Evolutionary conservation across 2,113 vertebrate species (phyloP).

Genomic region (Craseonycteris thonglongyai): DNA sequence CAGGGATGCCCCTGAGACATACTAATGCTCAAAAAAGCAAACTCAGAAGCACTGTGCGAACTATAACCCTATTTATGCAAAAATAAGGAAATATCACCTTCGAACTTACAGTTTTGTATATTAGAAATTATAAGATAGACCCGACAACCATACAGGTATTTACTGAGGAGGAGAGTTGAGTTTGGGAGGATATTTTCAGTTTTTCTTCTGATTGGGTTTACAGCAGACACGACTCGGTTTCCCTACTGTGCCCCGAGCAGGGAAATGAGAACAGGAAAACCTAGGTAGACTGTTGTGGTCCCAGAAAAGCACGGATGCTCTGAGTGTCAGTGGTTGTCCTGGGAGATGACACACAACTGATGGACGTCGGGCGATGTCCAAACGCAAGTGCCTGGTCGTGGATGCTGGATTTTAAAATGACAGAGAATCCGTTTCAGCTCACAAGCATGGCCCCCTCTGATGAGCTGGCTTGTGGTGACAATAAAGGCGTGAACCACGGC

Average conservation of each 20-base stretch:
- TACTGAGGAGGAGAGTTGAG: not conserved
- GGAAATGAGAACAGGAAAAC: not conserved
- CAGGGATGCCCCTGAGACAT: not conserved
- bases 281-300: not conserved
- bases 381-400: not conserved
- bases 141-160: not conserved
- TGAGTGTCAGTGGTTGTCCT: accelerated
- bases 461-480: not conserved
- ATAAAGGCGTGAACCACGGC: too few species aligned
- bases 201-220: not conserved
- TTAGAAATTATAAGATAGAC: not conserved
- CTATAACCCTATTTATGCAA: not conserved
- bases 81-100: not conserved
- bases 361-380: not conserved
- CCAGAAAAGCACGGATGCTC: too few species aligned
- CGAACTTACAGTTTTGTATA: not conserved
- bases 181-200: not conserved
- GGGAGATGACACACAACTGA: accelerated
- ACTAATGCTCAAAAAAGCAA: accelerated
- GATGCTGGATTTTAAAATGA: not conserved
- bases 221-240: not conserved
- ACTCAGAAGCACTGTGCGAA: not conserved
- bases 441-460: not conserved
- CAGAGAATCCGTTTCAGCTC: not conserved
- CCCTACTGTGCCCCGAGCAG: not conserved